Conservation (phyloP, 2,797 vertebrate genomes). For the Tragopan temminckii region DNA sequence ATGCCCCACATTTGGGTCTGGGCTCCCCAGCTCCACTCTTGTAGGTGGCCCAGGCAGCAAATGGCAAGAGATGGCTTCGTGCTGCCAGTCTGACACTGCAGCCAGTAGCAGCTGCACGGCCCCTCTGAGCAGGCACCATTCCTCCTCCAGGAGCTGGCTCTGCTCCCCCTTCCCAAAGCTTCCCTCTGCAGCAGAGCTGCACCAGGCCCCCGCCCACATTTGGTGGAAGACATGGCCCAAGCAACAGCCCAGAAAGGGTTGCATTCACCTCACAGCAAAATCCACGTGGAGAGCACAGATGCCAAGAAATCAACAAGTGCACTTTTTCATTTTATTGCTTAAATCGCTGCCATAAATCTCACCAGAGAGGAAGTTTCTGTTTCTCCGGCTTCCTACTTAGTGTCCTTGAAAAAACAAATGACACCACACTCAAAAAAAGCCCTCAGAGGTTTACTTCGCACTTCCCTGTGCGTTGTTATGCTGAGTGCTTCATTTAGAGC, state of each 20-base stretch:
- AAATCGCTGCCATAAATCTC: conserved; percentile 64
- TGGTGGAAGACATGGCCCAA: accelerated
- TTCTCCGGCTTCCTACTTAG: conserved; percentile 69
- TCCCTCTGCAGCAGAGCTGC: neutral
- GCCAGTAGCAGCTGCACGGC: conserved; percentile 46
- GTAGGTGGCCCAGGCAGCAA: conserved; percentile 32
- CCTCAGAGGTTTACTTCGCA: conserved; percentile 6
- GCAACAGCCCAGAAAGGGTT: neutral
- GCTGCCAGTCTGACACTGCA: neutral
- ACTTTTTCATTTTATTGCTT: conserved; percentile 35
- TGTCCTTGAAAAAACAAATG: conserved; percentile 76
- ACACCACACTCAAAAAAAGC: conserved; percentile 23
- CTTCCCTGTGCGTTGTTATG: conserved; percentile 63
- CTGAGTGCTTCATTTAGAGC: conserved; percentile 68
- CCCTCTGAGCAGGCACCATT: conserved; percentile 25
- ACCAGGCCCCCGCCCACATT: neutral
- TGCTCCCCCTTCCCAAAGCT: neutral
- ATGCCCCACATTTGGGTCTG: neutral
- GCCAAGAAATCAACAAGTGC: conserved; percentile 13
- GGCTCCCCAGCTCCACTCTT: neutral
- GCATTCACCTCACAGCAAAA: neutral
- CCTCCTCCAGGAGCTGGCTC: conserved; percentile 40
- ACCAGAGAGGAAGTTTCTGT: conserved; percentile 67
- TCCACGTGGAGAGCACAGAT: neutral
- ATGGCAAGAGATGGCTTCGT: accelerated